Evolutionary conservation across 2,888 invertebrate genomes (phyloP).

Genomic region (Zaprionus obscuricornis): DNA sequence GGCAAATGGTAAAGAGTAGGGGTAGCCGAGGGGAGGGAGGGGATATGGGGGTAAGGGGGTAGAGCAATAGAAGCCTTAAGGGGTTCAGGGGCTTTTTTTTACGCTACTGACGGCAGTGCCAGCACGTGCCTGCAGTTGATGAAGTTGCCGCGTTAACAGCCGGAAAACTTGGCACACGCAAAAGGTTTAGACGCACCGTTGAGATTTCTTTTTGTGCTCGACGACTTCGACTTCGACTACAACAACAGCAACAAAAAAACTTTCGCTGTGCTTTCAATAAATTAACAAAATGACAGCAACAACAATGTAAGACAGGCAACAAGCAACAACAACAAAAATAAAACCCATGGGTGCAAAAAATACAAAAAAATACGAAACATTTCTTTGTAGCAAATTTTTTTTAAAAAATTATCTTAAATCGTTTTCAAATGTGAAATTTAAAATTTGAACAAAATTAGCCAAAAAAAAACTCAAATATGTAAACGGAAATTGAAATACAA

Average conservation of each 20-base stretch:
- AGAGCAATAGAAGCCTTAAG: constrained; percentile 1
- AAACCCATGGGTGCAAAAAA: no score
- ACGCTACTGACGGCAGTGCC: background rate
- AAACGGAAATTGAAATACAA: no score
- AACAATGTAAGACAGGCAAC: constrained; percentile 10
- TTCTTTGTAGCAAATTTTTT: no score
- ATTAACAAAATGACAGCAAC: constrained; percentile 60
- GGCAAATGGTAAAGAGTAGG: no score
- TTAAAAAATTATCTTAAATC: no score
- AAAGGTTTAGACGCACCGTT: constrained; percentile 62
- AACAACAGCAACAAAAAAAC: constrained; percentile 39
- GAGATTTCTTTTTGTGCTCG: constrained; percentile 50
- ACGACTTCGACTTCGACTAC: background rate
- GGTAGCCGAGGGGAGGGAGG: background rate
- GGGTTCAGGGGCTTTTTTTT: no score
- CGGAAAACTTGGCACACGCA: constrained; percentile 64
- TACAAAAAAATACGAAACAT: no score
- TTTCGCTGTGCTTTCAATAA: constrained; percentile 56
- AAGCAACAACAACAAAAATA: no score
- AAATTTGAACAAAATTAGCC: no score
- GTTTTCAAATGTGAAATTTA: no score
- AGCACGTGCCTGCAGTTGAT: constrained; percentile 63
- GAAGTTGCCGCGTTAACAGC: constrained; percentile 72
- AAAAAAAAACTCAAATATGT: no score
- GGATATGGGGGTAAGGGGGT: constrained; percentile 2